Base-by-base conservation (phyloP, 2,113 vertebrate species). In the Bubo blakistoni region DNA sequence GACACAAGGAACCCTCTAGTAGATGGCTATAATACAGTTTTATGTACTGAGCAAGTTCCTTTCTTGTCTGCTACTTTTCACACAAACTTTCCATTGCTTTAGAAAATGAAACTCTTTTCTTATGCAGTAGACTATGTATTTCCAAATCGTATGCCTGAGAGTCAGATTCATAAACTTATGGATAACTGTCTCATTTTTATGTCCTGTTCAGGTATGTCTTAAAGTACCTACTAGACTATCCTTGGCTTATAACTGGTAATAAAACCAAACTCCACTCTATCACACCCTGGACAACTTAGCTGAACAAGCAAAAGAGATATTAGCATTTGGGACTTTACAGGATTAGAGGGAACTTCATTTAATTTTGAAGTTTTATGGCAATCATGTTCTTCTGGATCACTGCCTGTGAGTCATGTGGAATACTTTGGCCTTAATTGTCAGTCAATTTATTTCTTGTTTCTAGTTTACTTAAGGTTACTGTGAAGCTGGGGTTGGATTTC, bases 51-150 rank as follows among this genome's bases (percentile, higher is more conserved):
- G 12, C 16, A 47, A 38, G 40, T 62, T 63, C 24, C 8, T 21
- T 77, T 86, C 38, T 71, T 83, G 6, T 69, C 47, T 0, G 3
- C 46, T 70, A 38, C 7, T n/a, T 79, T 70, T 71, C 86, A 26
- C 24, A 51, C 17, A 63, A 59, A 70, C 8, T 81, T 54, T 65
- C 13, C 1, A 3, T 32, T 49, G 17, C 24, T 78, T 47, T 72
- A 61, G 36, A 70, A 94, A 73, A 54, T 15, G 44, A 18, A 71
- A 16, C 9, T 49, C 9, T 49, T 81, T 38, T 66, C 24, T 66
- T 59, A 34, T 2, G 11, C 2, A 5, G 4, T 26, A 24, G 20
- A 22, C 2, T 40, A 3, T 5, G 2, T 57, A 9, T 54, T 72
- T 80, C 74, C 24, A 69, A 77, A 58, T 2, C 27, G 10, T 62